A percentile compares a stretch with the other conserved stretches of the same genome.
These are phyloP conservation scores for Trachelipus rathkii DNA, from an alignment of 1,140 invertebrate genomes.

Conservation along the genomic window DNA sequence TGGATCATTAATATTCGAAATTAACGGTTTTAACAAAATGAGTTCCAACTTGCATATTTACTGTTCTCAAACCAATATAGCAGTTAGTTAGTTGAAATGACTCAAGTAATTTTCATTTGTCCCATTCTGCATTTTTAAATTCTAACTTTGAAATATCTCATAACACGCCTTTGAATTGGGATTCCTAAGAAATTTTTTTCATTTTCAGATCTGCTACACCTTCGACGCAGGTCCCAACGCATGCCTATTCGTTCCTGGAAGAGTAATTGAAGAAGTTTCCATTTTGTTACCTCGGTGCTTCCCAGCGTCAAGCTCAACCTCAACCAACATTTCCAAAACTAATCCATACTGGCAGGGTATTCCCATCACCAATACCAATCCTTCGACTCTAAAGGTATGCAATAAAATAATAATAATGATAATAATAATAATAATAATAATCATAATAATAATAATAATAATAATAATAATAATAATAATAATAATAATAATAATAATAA, in stretches of 20 bases:
- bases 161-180: too few relatives aligned
- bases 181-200: slow-evolving; percentile 20
- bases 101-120: too few relatives aligned
- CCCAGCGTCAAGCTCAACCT: slow-evolving; percentile 19
- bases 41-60: too few relatives aligned
- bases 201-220: slow-evolving; percentile 77
- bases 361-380: background rate
- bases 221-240: slow-evolving; percentile 98
- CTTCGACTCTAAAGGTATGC: background rate
- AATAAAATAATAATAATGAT: too few relatives aligned
- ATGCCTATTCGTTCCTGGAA: slow-evolving; percentile 78
- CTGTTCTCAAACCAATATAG: too few relatives aligned
- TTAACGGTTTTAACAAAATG: too few relatives aligned
- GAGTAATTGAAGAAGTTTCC: slow-evolving; percentile 59
- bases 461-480: background rate
- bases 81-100: too few relatives aligned
- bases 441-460: background rate
- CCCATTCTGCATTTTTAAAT: too few relatives aligned
- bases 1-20: too few relatives aligned
- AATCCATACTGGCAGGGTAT: background rate
- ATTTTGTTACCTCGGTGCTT: slow-evolving; percentile 30
- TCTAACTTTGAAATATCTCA: too few relatives aligned
- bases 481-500: background rate
- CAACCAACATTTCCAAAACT: background rate
- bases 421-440: too few relatives aligned